Evolutionary conservation across 2,797 vertebrate species (phyloP).

Genomic region (Myiothlypis chrysogaster): DNA sequence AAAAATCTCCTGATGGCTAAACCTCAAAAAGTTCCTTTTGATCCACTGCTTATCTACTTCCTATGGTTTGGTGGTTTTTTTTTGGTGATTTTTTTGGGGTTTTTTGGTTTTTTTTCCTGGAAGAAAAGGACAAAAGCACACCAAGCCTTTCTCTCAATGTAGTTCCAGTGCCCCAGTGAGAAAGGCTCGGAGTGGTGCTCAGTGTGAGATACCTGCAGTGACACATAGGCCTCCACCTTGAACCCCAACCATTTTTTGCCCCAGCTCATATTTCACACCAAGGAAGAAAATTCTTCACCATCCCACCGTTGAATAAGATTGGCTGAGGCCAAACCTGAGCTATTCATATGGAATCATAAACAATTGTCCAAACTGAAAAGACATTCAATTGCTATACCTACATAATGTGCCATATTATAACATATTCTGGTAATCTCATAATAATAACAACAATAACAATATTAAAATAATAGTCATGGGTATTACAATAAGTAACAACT

Average conservation of each 20-base stretch:
- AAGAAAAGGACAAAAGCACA: not conserved
- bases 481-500: not conserved
- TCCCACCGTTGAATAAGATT: not conserved
- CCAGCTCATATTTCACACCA: not conserved
- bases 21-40: not conserved
- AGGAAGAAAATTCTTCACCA: not conserved
- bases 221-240: not conserved
- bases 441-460: not conserved
- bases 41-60: not conserved
- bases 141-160: fast-evolving
- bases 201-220: not conserved
- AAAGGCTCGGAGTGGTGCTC: not conserved
- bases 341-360: not conserved
- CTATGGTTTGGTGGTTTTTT: not conserved
- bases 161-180: not conserved
- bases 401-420: not conserved
- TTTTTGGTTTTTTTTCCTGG: not conserved
- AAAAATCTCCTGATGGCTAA: not conserved
- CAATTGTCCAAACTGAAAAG: not conserved
- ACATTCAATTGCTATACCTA: not conserved
- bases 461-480: not conserved
- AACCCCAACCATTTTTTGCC: not conserved
- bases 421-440: not conserved
- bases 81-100: too few species aligned
- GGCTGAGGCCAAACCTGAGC: not conserved